Conservation (phyloP, 2,797 vertebrate species). For the Gadopsis bispinosus region DNA sequence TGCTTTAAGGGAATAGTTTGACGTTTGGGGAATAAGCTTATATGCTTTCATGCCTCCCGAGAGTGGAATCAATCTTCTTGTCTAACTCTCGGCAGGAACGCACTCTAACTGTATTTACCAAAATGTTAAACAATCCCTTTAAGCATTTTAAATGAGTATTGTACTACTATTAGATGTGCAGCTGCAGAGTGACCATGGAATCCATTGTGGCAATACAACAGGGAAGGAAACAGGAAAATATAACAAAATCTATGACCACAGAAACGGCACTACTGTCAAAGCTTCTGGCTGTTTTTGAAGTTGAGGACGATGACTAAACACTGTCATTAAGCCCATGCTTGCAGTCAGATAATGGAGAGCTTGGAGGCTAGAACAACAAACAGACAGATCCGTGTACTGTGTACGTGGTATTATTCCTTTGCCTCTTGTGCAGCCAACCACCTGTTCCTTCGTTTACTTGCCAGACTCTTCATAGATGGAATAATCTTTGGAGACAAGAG, state of each 20-base stretch:
- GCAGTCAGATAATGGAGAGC: constrained; percentile 43
- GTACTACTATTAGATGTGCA: background rate
- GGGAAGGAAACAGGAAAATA: constrained; percentile 12
- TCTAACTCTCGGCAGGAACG: background rate
- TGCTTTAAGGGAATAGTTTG: background rate
- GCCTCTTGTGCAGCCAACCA: constrained; percentile 73
- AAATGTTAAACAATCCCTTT: background rate
- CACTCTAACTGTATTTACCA: background rate
- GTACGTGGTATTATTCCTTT: constrained; percentile 69
- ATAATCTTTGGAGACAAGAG: constrained; percentile 73
- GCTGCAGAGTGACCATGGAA: constrained; percentile 9
- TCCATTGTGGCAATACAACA: background rate
- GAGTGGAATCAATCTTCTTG: background rate
- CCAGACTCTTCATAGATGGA: constrained; percentile 78
- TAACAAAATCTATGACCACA: constrained; percentile 25
- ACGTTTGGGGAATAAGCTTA: background rate
- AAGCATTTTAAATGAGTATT: background rate
- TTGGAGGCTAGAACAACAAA: constrained; percentile 62
- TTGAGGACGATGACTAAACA: constrained; percentile 45
- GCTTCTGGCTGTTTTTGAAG: constrained; percentile 40
- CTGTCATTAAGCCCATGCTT: constrained; percentile 59
- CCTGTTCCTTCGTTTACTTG: constrained; percentile 79
- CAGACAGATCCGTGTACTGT: constrained; percentile 60
- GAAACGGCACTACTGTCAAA: constrained; percentile 39
- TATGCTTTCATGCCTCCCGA: background rate